Conservation (phyloP, 2,797 vertebrate genomes). For the Alcedo quadribrachys region DNA sequence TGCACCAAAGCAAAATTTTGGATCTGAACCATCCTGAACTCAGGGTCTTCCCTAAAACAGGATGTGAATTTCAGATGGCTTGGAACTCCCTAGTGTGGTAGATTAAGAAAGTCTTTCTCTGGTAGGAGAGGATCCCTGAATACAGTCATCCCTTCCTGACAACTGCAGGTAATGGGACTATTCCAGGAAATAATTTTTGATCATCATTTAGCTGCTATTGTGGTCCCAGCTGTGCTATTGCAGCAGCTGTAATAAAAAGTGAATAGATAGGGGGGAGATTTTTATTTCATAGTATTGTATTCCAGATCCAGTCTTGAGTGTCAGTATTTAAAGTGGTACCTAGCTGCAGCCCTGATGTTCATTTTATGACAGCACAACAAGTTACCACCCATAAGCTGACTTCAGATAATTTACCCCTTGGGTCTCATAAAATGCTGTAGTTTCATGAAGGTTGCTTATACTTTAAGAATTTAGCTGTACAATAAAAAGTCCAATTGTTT, state of each 20-base stretch:
- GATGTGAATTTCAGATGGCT: neutral
- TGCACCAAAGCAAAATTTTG: neutral
- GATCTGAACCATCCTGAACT: neutral
- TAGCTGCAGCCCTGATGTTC: neutral
- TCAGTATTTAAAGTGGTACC: neutral
- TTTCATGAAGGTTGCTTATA: neutral
- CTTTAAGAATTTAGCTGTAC: neutral
- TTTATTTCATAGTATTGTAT: constrained; percentile 13
- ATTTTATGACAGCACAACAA: constrained; percentile 1
- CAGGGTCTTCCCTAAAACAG: neutral
- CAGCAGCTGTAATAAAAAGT: constrained; percentile 27
- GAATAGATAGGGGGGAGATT: neutral
- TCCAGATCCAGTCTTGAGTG: neutral
- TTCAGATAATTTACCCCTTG: neutral
- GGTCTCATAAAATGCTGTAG: neutral
- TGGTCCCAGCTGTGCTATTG: constrained; percentile 30
- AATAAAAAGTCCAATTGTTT: neutral
- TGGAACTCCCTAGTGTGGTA: neutral
- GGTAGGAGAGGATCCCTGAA: neutral
- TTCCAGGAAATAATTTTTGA: constrained; percentile 36
- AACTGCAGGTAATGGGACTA: neutral
- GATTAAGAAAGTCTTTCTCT: neutral
- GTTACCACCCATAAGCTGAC: neutral
- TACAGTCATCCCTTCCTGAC: neutral
- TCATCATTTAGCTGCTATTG: neutral